Conservation (phyloP, 1,140 invertebrate genomes). For the Aphaenogaster floridana region DNA sequence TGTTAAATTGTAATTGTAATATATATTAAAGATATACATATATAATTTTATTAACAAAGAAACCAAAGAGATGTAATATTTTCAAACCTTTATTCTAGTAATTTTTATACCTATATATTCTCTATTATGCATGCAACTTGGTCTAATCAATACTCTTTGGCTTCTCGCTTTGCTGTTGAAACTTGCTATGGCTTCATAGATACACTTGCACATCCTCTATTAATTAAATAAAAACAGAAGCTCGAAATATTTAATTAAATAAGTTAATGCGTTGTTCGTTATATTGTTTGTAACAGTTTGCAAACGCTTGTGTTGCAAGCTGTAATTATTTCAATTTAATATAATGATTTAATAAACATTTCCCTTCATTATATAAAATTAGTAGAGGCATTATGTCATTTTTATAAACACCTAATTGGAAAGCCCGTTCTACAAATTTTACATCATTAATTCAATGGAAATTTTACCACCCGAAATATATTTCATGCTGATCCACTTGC, state of each 20-base stretch:
- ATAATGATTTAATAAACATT: neutral
- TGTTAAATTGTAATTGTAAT: neutral
- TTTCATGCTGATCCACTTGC: constrained; percentile 34
- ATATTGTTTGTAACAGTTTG: neutral
- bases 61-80: constrained; percentile 2
- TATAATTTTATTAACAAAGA: constrained; percentile 11
- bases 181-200: neutral
- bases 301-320: neutral
- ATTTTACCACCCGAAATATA: neutral
- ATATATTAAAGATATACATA: constrained; percentile 21
- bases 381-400: neutral
- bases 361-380: constrained; percentile 6
- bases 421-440: constrained; percentile 23
- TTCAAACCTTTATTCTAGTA: neutral
- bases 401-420: constrained; percentile 21
- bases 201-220: neutral
- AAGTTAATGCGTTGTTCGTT: constrained; percentile 6
- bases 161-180: constrained; percentile 14
- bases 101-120: neutral
- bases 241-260: neutral
- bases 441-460: neutral
- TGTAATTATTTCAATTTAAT: neutral
- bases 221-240: constrained; percentile 13
- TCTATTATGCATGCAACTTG: neutral
- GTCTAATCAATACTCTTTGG: constrained; percentile 22